These are phyloP conservation scores for Harpegnathos saltator DNA, from an alignment of 1,140 invertebrate species.

Conservation along the genomic window DNA sequence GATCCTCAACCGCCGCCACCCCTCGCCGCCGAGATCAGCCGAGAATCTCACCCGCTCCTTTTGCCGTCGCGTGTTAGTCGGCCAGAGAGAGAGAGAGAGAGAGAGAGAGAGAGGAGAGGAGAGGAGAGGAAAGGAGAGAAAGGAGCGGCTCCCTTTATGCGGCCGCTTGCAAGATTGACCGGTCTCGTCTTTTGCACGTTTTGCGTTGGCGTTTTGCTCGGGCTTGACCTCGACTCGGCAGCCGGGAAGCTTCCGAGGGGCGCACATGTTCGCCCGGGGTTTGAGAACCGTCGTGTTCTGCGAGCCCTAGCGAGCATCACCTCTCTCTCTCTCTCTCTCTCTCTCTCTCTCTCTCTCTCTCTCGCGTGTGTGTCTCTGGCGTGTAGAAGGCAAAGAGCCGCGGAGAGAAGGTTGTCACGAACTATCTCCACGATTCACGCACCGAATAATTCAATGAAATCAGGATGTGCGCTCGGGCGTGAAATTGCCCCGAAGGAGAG, in stretches of 20 bases:
- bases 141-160: too few species aligned
- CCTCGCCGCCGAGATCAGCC: neutral
- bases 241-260: too few species aligned
- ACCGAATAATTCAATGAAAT: conserved; percentile 74
- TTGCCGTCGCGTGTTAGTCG: neutral
- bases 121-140: too few species aligned
- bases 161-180: too few species aligned
- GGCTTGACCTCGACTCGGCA: too few species aligned
- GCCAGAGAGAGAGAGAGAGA: neutral
- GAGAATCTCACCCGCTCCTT: neutral
- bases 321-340: too few species aligned
- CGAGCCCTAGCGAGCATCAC: neutral
- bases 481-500: conserved; percentile 64
- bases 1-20: conserved; percentile 13
- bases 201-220: too few species aligned
- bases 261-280: too few species aligned
- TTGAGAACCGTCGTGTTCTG: too few species aligned
- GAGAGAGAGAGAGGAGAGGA: too few species aligned
- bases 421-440: conserved; percentile 70
- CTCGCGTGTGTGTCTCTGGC: conserved; percentile 34
- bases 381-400: conserved; percentile 21
- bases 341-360: too few species aligned
- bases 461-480: conserved; percentile 65
- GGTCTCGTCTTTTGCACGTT: too few species aligned
- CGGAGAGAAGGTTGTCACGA: conserved; percentile 64